These are phyloP conservation scores for Hylaea fasciaria DNA, from an alignment of 2,888 invertebrate species.

Conservation along the genomic window DNA sequence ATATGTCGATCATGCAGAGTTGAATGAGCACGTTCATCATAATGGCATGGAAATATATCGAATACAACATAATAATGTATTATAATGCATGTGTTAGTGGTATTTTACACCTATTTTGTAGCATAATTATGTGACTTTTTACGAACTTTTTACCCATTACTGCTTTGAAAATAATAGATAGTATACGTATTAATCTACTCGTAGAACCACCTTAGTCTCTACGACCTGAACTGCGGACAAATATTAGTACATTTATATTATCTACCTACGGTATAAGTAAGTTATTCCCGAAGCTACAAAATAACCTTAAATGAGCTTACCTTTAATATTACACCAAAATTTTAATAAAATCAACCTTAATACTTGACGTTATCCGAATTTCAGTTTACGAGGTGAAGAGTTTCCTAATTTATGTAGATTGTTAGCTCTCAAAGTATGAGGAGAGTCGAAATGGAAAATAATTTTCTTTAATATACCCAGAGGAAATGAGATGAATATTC, in stretches of 20 bases:
- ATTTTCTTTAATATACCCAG: slow-evolving; percentile 67
- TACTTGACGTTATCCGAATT: slow-evolving; percentile 62
- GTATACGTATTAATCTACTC: no score
- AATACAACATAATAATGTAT: slow-evolving; percentile 12
- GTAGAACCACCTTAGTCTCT: no score
- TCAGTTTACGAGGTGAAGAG: slow-evolving; percentile 63
- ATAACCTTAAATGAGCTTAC: background rate
- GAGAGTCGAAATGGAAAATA: slow-evolving; percentile 68
- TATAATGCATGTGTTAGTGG: slow-evolving; percentile 3
- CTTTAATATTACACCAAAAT: slow-evolving; percentile 53
- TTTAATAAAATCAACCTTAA: slow-evolving; percentile 65
- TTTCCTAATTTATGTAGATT: slow-evolving; percentile 77
- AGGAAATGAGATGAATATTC: slow-evolving; percentile 62
- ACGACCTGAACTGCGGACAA: no score
- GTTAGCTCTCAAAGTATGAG: slow-evolving; percentile 58
- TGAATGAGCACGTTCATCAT: slow-evolving; percentile 35
- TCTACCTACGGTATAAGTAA: background rate
- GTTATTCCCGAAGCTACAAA: background rate
- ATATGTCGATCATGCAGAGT: slow-evolving; percentile 51
- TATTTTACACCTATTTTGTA: background rate
- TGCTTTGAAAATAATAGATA: no score
- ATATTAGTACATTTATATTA: no score
- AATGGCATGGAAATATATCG: slow-evolving; percentile 10
- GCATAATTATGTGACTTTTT: no score
- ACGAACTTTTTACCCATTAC: no score